Evolutionary conservation across 2,797 vertebrate species (phyloP), one percentile per base, ranked within the genome.

Genomic region (Coccyzus lansbergi): DNA sequence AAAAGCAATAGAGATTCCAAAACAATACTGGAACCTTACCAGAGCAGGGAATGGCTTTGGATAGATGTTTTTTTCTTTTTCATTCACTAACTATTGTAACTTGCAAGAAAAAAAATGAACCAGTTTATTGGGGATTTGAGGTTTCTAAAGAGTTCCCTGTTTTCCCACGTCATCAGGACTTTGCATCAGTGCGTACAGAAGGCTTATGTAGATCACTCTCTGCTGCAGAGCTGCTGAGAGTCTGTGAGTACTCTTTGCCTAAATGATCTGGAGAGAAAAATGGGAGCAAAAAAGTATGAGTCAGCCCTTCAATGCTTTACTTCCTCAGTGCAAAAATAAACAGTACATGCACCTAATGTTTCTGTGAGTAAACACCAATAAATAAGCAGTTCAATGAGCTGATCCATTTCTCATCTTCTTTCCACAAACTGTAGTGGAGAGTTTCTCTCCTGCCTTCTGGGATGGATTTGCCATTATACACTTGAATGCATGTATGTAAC

Each of bases 341-440:
- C 15, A 34, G 22, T 19, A 28, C 12, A 29, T 28, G 60, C 8
- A 70, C 46, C 51, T 84, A 46, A 81, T 74, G 26, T 58, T 94
- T 95, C 74, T 91, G 68, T 76, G 82, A 95, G 89, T 92, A 89
- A 26, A 69, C 40, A 74, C 40, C 26, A 44, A 64, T n/a, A 14
- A 90, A 93, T 52, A 83, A 94, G 72, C 53, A 86, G 78, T 83
- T 70, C 64, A 91, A 2, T 2, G 8, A 29, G 25, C 12, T 48
- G 59, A 52, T 62, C 21, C 0, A 8, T 67, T 89, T 83, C 38
- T 85, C 21, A n/a, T 55, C 67, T 53, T 33, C 22, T 82, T 83
- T 88, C 58, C 78, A 53, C n/a, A 8, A 25, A 8, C 14, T 26
- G 24, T 4, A 53, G 12, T 34, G 24, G 34, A 3, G 10, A 83